Evolutionary conservation across 2,113 vertebrate species (phyloP), one percentile per base, ranked within the genome.

Genomic region (Pelobates fuscus): DNA sequence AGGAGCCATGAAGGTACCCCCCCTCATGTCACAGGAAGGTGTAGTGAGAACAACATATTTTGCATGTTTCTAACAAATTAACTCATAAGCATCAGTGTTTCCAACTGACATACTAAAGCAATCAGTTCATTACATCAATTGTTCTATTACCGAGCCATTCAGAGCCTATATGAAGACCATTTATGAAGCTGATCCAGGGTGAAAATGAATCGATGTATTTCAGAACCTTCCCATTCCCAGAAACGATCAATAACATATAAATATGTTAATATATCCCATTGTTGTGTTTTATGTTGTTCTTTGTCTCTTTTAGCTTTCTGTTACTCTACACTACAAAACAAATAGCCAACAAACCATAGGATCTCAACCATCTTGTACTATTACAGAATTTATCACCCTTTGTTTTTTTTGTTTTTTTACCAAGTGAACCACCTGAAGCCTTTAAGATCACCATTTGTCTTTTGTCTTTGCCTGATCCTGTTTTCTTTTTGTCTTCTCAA

Each of bases 1-100:
- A 94, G 93, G 90, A 93, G 85, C 87, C 89, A 83, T 77, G 85
- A 92, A 94, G 95, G 94, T 94, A 93, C 92, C 91, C 77, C 80
- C 32, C 80, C 71, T 93, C 92, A 90, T 83, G 89, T 79, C 86
- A 83, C 89, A 86, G 87, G 89, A 86, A 86, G 81, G 92, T 91
- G 89, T 88, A 90, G 91, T 93, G 90, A 90, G 89, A 91, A 84
- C 88, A 88, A 85, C 84, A 87, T 86, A 82, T 84, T 85, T 87
- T 94, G 97, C 97, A 98, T 97, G 96, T 91, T 79, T 85, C 79
- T 72, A 55, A 79, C 78, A 60, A 21, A 41, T 64, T 17, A 79
- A 77, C 70, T 81, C 81, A 74, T 88, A 66, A 83, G 80, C 88
- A 85, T 87, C 79, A 0, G 0, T 70, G 77, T 82, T 30, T 71